These are phyloP conservation scores for Olivierus martensii DNA, from an alignment of 1,140 invertebrate genomes.

Conservation along the genomic window DNA sequence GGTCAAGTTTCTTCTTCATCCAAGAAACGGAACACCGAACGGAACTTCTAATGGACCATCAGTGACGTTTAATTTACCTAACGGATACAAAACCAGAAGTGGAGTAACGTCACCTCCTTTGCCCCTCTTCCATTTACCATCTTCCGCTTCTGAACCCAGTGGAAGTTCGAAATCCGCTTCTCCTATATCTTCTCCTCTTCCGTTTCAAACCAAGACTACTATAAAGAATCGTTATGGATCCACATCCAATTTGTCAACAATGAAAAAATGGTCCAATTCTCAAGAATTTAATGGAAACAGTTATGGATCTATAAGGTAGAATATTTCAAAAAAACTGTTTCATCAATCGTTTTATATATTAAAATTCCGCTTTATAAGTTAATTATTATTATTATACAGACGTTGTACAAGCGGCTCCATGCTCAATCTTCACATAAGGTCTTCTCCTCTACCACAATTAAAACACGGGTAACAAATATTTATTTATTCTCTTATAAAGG, in stretches of 20 bases:
- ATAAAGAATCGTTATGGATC: constrained; percentile 13
- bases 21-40: neutral
- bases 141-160: constrained; percentile 66
- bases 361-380: no score
- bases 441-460: neutral
- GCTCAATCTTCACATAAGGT: constrained; percentile 26
- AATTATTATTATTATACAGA: constrained; percentile 2
- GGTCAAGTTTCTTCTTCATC: neutral
- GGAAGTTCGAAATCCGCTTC: constrained; percentile 61
- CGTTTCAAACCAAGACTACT: constrained; percentile 33
- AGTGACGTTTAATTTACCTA: constrained; percentile 1
- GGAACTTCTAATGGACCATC: constrained; percentile 6
- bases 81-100: constrained; percentile 2
- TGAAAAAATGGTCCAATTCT: constrained; percentile 49
- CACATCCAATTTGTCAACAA: constrained; percentile 24
- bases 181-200: constrained; percentile 62
- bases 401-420: constrained; percentile 22
- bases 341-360: no score
- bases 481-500: neutral
- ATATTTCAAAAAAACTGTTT: no score
- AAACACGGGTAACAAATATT: constrained; percentile 25
- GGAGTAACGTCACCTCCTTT: constrained; percentile 17
- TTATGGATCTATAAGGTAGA: no score
- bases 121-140: constrained; percentile 52
- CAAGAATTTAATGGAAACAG: constrained; percentile 10